phyloP scores from a whole-genome alignment of 2,888 invertebrate species.

The Empis livida region DNA sequence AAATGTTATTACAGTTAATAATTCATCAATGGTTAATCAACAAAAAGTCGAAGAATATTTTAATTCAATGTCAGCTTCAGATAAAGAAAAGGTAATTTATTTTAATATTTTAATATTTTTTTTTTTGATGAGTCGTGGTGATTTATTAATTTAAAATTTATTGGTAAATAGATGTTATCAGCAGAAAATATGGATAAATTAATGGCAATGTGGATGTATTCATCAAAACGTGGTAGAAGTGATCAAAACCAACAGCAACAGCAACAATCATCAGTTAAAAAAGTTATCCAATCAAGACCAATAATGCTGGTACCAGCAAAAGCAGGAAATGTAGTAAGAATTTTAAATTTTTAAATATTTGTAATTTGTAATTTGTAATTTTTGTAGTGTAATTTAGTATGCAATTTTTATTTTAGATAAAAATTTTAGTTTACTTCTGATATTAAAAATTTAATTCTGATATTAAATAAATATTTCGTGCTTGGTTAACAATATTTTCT shows the following conservation, averaged over 20 bases:
- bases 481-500: no score
- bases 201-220: slow-evolving; percentile 29
- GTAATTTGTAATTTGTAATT: no score
- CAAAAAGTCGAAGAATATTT: slow-evolving; percentile 32
- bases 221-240: slow-evolving; percentile 20
- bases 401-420: no score
- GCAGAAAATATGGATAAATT: slow-evolving; percentile 23
- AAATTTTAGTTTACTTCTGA: no score
- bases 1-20: slow-evolving; percentile 11
- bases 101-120: slow-evolving; percentile 1
- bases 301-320: slow-evolving; percentile 32
- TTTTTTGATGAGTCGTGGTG: no score
- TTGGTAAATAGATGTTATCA: slow-evolving; percentile 10
- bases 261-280: slow-evolving; percentile 13
- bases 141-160: no score
- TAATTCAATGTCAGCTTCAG: slow-evolving; percentile 26
- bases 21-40: slow-evolving; percentile 20
- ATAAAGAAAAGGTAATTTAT: slow-evolving; percentile 24
- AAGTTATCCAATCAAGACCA: slow-evolving; percentile 19
- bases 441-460: no score
- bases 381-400: no score
- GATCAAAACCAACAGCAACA: slow-evolving; percentile 3
- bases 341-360: slow-evolving; percentile 5
- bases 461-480: no score
- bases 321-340: slow-evolving; percentile 17